Percentiles rank a stretch among this genome's conserved stretches.
phyloP scores from a whole-genome alignment of 2,113 vertebrate genomes.

The Oplegnathus fasciatus region DNA sequence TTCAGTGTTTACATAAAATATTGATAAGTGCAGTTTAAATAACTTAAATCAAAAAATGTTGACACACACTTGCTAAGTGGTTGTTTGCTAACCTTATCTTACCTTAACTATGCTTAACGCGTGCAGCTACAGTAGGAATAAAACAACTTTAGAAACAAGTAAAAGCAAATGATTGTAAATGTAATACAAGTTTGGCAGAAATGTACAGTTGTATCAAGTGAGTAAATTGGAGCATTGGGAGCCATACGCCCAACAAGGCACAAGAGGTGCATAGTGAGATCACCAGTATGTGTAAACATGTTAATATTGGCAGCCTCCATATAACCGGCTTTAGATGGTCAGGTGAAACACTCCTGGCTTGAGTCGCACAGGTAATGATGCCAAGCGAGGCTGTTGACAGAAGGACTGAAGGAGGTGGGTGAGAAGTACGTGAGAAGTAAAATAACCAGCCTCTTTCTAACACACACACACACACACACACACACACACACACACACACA shows the following conservation, averaged over 20 bases:
- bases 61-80: not conserved
- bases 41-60: not conserved
- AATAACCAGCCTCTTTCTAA: constrained; percentile 52
- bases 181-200: not conserved
- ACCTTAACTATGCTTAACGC: not conserved
- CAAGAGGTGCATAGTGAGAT: not conserved
- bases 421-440: constrained; percentile 54
- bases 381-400: constrained; percentile 55
- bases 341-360: constrained; percentile 8
- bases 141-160: not conserved
- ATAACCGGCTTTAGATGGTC: not conserved
- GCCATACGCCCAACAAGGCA: not conserved
- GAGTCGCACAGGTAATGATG: constrained; percentile 49
- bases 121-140: not conserved
- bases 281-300: not conserved
- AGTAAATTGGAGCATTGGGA: not conserved
- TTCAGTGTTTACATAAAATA: no score
- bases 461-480: constrained; percentile 23
- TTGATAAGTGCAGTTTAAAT: not conserved
- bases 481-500: constrained; percentile 42
- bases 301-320: not conserved
- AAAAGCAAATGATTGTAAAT: not conserved
- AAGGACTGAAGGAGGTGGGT: constrained; percentile 50
- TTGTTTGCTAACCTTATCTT: not conserved
- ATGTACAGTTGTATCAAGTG: not conserved